Base-by-base conservation (phyloP, 2,888 invertebrate species). In the Ischnus inquisitorius region DNA sequence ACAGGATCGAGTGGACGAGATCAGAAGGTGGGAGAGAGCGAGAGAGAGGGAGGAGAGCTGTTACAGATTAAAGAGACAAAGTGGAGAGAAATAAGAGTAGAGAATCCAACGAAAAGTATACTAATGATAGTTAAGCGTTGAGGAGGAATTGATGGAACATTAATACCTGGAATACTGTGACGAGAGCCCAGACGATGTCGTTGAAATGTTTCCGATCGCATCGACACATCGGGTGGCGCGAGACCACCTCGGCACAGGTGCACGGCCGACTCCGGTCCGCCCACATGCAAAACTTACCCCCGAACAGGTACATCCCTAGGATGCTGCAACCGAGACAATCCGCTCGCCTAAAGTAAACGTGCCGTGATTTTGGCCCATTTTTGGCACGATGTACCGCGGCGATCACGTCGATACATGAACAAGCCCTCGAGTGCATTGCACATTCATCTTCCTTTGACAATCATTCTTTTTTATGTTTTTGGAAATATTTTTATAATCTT, bases 221-320 rank as follows among this genome's bases (percentile, higher is more conserved):
- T 95, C 97, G 97, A 95, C 98, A 98, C 95, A 96, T 95, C 94
- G 97, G 97, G 95, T 97, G 97, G 94, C 97, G 96, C 94, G 97
- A 97, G 94, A 97, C 95, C 95, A 97, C 97, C 96, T 98, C 97
- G 94, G 96, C 96, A 96, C 98, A 99, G 94, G 97, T 97, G 95
- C 99, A 99, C 95, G 97, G 97, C 94, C 97, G 94, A 90, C 94
- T 96, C 95, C 96, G 96, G 95, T 98, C 97, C 95, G 96, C 96
- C 96, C 96, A 97, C 96, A 98, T 98, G 97, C 98, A 98, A 98
- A 99, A 98, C 97, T 98, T 98, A 97, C 98, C 98, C 95, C 98
- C 98, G 96, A 99, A 99, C 95, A 99, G 97, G 96, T 98, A 98
- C 98, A 98, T 99, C 95, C 99, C 99, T 96, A 99, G 97, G 95